Evolutionary conservation across 2,113 vertebrate species (phyloP).

Genomic region (Phylloscopus whistleri): DNA sequence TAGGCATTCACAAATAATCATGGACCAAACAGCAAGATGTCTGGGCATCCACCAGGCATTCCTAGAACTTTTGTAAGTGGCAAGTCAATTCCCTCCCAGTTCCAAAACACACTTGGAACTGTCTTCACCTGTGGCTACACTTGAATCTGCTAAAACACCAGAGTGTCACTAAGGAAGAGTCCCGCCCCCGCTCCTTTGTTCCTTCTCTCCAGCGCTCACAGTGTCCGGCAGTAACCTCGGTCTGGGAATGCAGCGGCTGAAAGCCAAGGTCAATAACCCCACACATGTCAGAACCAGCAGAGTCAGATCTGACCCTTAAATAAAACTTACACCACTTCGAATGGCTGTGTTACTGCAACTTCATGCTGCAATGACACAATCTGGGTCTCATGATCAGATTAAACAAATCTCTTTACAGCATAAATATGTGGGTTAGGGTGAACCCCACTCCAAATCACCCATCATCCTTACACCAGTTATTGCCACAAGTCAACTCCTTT

Average conservation of each 20-base stretch:
- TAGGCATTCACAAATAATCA: neutral
- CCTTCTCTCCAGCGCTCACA: neutral
- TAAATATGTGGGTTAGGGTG: neutral
- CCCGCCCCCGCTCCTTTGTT: neutral
- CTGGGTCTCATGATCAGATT: neutral
- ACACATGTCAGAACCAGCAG: neutral
- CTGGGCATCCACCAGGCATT: neutral
- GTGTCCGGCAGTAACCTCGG: neutral
- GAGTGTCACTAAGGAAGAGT: neutral
- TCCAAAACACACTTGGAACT: neutral
- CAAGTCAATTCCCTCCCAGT: neutral
- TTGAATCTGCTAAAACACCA: neutral
- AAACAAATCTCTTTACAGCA: neutral
- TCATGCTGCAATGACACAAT: neutral
- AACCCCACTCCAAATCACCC: neutral
- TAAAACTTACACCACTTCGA: neutral
- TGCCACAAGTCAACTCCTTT: neutral
- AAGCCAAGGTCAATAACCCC: neutral
- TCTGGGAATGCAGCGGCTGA: neutral
- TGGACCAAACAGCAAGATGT: neutral
- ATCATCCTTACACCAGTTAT: neutral
- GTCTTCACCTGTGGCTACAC: neutral
- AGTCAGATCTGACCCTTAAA: neutral
- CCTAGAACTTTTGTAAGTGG: neutral
- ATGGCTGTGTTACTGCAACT: neutral